A percentile compares a stretch with the other conserved stretches of the same genome.
phyloP scores from a whole-genome alignment of 2,888 invertebrate genomes.

The Nineta flava region DNA sequence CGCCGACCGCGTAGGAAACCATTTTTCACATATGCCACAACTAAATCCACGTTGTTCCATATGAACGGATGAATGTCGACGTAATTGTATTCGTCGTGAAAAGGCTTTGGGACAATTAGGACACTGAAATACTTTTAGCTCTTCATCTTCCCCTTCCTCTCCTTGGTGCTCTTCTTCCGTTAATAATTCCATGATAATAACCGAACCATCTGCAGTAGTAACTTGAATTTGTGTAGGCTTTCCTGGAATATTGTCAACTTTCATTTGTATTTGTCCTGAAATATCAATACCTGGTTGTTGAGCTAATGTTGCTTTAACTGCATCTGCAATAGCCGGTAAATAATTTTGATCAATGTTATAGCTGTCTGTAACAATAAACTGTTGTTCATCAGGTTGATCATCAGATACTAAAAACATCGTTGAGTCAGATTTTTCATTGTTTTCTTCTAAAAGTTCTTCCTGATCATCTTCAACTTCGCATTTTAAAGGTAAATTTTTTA shows the following conservation, averaged over 20 bases:
- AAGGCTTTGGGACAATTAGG: slow-evolving; percentile 46
- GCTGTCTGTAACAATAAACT: slow-evolving; percentile 11
- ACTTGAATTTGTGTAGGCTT: slow-evolving; percentile 20
- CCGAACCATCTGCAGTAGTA: slow-evolving; percentile 30
- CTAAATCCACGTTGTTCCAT: slow-evolving; percentile 39
- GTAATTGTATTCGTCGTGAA: slow-evolving; percentile 38
- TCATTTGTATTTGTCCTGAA: slow-evolving; percentile 25
- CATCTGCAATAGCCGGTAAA: slow-evolving; percentile 27
- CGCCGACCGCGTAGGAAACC: slow-evolving; percentile 48
- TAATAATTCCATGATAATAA: slow-evolving; percentile 29
- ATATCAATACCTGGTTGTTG: slow-evolving; percentile 19
- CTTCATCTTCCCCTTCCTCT: slow-evolving; percentile 21
- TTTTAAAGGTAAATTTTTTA: slow-evolving; percentile 19
- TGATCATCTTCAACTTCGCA: slow-evolving; percentile 13
- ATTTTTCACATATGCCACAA: slow-evolving; percentile 45
- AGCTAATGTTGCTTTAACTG: slow-evolving; percentile 21
- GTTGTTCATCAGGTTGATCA: slow-evolving; percentile 8
- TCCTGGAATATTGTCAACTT: slow-evolving; percentile 17
- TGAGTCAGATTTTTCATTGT: slow-evolving; percentile 4
- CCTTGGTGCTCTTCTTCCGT: slow-evolving; percentile 22
- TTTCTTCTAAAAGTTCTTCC: slow-evolving; percentile 2
- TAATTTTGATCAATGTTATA: slow-evolving; percentile 21
- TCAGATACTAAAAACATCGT: slow-evolving; percentile 15
- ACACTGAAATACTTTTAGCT: slow-evolving; percentile 37
- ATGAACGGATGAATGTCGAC: slow-evolving; percentile 45